Conservation (phyloP, 2,113 vertebrate genomes). For the Pedetes capensis region DNA sequence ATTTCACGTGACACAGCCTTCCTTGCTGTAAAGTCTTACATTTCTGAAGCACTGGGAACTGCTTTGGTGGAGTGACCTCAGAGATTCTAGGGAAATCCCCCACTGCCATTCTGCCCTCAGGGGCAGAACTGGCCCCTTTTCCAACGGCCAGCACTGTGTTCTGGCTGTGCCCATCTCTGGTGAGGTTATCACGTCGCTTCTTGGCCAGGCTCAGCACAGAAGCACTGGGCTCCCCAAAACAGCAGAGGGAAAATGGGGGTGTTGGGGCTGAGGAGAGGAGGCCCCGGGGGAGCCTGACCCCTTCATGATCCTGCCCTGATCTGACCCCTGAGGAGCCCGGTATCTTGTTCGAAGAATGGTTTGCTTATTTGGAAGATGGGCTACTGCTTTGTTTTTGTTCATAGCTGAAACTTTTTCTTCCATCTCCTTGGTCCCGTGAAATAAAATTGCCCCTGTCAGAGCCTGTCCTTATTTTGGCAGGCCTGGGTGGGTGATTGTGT, state of each 20-base stretch:
- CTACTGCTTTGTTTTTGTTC: conserved; percentile 28
- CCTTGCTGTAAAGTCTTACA: background rate
- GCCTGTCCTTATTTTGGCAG: conserved; percentile 63
- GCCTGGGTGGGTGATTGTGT: conserved; percentile 49
- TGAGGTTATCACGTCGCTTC: background rate
- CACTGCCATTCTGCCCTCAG: background rate
- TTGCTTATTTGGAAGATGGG: conserved; percentile 57
- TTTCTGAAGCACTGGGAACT: background rate
- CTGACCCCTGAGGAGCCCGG: conserved; percentile 28
- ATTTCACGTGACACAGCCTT: background rate
- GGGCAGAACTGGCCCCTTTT: background rate
- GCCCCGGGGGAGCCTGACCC: background rate
- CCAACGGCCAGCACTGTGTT: background rate
- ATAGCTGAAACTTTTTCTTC: conserved; percentile 61
- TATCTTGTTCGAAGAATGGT: conserved; percentile 65
- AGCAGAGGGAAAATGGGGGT: background rate
- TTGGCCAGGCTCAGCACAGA: background rate
- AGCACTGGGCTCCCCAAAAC: background rate
- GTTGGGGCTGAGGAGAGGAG: too few relatives aligned
- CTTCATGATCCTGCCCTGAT: background rate
- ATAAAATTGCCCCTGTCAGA: conserved; percentile 54
- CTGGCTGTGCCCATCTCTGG: background rate
- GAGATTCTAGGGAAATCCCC: background rate
- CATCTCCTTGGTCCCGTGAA: conserved; percentile 51
- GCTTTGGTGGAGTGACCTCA: background rate